Evolutionary conservation across 2,113 vertebrate species (phyloP), one percentile per base, ranked within the genome.

Genomic region (Illadopsis cleaveri): DNA sequence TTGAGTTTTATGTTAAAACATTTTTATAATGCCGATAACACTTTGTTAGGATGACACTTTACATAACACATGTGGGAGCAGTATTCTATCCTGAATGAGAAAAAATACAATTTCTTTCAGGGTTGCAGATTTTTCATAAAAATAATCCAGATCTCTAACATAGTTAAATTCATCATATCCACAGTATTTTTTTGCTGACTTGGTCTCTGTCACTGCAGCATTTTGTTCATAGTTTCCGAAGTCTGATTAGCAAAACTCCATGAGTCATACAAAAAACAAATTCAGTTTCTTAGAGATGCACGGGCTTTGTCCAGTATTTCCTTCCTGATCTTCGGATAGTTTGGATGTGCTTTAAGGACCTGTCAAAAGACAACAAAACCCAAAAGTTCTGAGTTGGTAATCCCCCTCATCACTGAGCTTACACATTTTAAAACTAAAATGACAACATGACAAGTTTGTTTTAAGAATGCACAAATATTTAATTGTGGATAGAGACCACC

Each of bases 291-390:
- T 81, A 99, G 97, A 27, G 98, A 98, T 84, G 97, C 85, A 19
- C 99, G 99, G n/a, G 99, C 99, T 96, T 99, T 99, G 97, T 99
- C 99, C 96, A 99, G 97, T 93, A 99, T 99, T 95, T 99, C 99
- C 89, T 99, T 99, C 95, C 98, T 99, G 97, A 99, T 99, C 97
- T 98, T 99, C 16, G 99, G 99, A 83, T 99, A 99, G 97, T 98
- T 97, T 94, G 99, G 99, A 97, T 99, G 98, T 91, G 98, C 97
- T 97, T 98, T 97, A 93, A 99, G 98, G 93, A 99, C 98, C 99
- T 99, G 97, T 54, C 79, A 93, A 97, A 95, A 96, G 50, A 84
- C 50, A 93, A 96, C 78, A 88, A 21, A 57, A 47, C 57, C 30
- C 24, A 71, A 58, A 61, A 90, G 33, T 51, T 73, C n/a, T 37